Conservation (phyloP, 2,113 vertebrate species). For the Excalfactoria chinensis region DNA sequence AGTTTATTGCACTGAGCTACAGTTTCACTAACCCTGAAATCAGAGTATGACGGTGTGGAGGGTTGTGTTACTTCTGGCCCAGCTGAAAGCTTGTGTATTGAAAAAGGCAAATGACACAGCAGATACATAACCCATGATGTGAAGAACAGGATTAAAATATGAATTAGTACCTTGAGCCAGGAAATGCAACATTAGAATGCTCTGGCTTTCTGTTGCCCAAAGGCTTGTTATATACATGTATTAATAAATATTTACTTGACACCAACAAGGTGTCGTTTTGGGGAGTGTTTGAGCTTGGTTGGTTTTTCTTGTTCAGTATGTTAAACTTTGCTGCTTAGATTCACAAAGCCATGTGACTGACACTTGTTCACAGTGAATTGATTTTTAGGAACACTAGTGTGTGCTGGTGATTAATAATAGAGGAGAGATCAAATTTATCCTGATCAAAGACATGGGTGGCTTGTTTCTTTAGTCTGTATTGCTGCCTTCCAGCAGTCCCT, state of each 20-base stretch:
- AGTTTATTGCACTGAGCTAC: not conserved
- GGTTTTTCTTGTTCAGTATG: not conserved
- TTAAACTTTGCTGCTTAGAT: not conserved
- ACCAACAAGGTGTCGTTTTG: not conserved
- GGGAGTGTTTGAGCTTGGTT: not conserved
- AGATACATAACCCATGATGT: constrained; percentile 59
- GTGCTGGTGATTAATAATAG: not conserved
- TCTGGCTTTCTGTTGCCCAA: not conserved
- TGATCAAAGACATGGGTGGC: not conserved
- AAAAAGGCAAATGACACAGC: constrained; percentile 69
- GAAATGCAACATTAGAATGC: constrained; percentile 29
- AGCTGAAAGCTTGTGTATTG: not conserved
- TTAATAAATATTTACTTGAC: constrained; percentile 15
- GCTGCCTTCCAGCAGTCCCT: not conserved
- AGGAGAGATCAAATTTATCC: not conserved
- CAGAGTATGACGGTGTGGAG: not conserved
- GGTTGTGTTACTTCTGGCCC: constrained; percentile 46
- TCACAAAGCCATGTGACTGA: not conserved
- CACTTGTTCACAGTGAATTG: not conserved
- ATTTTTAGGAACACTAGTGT: constrained; percentile 17
- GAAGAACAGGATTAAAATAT: constrained; percentile 54
- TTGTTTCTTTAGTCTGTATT: not conserved
- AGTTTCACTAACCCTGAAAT: not conserved
- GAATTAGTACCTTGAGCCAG: constrained; percentile 53
- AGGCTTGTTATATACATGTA: not conserved